Evolutionary conservation across 64 coral and sea anemone genomes (phyloP).

Genomic region (Acropora tenuis): DNA sequence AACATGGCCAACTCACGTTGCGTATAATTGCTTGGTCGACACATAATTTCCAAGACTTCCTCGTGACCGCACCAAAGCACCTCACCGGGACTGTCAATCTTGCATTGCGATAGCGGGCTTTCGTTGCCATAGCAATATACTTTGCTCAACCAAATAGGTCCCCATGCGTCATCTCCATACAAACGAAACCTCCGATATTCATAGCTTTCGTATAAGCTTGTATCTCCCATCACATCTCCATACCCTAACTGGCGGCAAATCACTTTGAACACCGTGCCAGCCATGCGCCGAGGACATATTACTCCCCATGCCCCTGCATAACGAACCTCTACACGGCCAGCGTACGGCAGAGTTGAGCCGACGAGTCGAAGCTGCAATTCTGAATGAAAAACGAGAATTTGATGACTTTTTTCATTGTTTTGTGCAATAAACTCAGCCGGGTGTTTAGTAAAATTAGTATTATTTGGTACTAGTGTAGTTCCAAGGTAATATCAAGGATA

Average conservation of each 20-base stretch:
- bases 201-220: background rate
- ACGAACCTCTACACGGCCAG: constrained; percentile 38
- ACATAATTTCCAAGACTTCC: constrained; percentile 7
- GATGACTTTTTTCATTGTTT: too few species aligned
- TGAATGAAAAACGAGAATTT: background rate
- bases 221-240: constrained; percentile 22
- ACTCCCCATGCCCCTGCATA: constrained; percentile 43
- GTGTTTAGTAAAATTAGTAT: too few species aligned
- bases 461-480: too few species aligned
- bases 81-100: background rate
- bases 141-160: constrained; percentile 28
- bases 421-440: too few species aligned
- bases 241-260: constrained; percentile 44
- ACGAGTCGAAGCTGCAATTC: background rate
- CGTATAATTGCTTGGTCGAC: constrained; percentile 23
- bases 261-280: constrained; percentile 10
- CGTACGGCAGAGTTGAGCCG: constrained; percentile 26
- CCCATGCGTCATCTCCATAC: constrained; percentile 19
- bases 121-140: constrained; percentile 39
- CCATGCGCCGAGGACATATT: constrained; percentile 22
- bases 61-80: background rate
- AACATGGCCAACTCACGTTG: background rate
- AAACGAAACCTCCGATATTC: background rate
- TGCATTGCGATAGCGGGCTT: background rate
- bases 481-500: too few species aligned